phyloP scores from a whole-genome alignment of 2,888 invertebrate species.

The Halictus quadricinctus region DNA sequence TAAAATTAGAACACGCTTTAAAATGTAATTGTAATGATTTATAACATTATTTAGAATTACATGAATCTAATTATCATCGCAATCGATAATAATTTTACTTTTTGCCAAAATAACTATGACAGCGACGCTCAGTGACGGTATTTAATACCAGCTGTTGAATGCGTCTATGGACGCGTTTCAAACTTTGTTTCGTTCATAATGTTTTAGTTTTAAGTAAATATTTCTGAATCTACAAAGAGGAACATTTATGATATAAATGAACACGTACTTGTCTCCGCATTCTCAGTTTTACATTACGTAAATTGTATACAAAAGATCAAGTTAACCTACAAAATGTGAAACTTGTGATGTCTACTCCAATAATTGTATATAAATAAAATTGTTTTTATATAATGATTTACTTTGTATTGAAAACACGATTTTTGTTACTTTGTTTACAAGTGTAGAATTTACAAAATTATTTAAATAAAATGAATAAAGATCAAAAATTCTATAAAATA shows the following conservation, averaged over 20 bases:
- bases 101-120: not conserved
- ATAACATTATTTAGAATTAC: no score
- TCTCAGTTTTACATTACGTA: not conserved
- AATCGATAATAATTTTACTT: no score
- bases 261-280: not conserved
- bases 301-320: not conserved
- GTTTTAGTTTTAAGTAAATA: not conserved
- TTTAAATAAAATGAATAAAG: slow-evolving; percentile 17
- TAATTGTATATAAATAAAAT: slow-evolving; percentile 23
- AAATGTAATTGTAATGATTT: no score
- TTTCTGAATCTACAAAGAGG: not conserved
- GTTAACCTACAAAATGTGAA: not conserved
- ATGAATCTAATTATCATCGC: no score
- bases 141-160: not conserved
- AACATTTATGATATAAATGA: not conserved
- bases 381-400: slow-evolving; percentile 8
- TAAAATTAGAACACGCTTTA: no score
- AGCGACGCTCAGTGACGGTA: not conserved
- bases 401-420: not conserved
- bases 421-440: not conserved
- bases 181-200: slow-evolving; percentile 8
- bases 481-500: not conserved
- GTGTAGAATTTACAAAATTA: slow-evolving; percentile 1
- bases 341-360: not conserved
- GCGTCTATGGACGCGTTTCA: slow-evolving; percentile 5